phyloP scores from a whole-genome alignment of 2,797 vertebrate species.

The Macropodus opercularis region DNA sequence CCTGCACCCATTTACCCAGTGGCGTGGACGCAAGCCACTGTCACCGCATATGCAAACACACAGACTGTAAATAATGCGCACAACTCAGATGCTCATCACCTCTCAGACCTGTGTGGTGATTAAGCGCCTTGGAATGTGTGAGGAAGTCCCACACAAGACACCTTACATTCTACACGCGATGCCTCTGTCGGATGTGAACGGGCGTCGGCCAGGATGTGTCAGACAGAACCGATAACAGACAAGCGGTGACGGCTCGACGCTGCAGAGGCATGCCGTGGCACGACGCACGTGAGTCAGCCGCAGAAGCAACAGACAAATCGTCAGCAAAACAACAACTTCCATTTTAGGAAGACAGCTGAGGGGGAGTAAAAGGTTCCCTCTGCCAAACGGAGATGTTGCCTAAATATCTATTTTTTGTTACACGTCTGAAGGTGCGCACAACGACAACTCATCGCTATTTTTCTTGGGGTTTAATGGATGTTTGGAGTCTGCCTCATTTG shows the following conservation, averaged over 20 bases:
- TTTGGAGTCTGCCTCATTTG: constrained; percentile 15
- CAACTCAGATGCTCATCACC: constrained; percentile 9
- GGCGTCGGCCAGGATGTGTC: constrained; percentile 52
- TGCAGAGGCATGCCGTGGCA: constrained; percentile 57
- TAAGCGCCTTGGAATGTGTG: constrained; percentile 60
- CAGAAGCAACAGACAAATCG: constrained; percentile 64
- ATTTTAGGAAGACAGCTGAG: constrained; percentile 60
- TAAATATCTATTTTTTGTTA: constrained; percentile 23
- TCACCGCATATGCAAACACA: constrained; percentile 8
- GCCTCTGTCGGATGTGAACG: constrained; percentile 52
- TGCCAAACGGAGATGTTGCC: constrained; percentile 51
- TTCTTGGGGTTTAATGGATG: not conserved
- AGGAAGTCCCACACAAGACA: constrained; percentile 45
- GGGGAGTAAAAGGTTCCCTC: constrained; percentile 43
- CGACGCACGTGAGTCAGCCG: constrained; percentile 65
- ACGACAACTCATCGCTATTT: constrained; percentile 12
- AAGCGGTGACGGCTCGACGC: constrained; percentile 18
- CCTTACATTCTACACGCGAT: constrained; percentile 27
- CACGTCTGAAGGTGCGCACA: constrained; percentile 11
- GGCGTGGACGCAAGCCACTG: constrained; percentile 17
- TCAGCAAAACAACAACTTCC: constrained; percentile 53
- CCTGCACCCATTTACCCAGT: constrained; percentile 11
- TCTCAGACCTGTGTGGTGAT: constrained; percentile 45
- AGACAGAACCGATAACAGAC: constrained; percentile 62
- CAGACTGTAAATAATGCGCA: constrained; percentile 25